Evolutionary conservation across 2,113 vertebrate genomes (phyloP).

Genomic region (Thomomys bottae): DNA sequence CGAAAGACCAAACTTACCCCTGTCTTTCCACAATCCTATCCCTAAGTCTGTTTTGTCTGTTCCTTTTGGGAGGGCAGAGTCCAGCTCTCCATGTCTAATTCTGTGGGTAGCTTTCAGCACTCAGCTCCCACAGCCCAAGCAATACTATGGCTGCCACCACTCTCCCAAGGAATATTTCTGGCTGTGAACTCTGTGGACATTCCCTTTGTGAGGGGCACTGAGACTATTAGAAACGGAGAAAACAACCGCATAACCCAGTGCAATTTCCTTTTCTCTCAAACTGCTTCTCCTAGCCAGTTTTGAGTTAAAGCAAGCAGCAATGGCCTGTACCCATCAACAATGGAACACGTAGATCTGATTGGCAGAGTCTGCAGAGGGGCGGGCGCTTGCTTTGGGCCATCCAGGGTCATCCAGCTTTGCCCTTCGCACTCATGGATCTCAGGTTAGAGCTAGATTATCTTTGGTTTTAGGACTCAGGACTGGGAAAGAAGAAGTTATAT

Average conservation of each 20-base stretch:
- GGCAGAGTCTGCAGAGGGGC: neutral
- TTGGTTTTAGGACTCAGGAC: neutral
- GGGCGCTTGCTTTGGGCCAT: neutral
- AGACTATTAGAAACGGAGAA: neutral
- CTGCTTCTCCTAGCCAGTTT: neutral
- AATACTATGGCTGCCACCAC: neutral
- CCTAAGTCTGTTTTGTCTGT: conserved; percentile 12
- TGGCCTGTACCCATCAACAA: too few relatives aligned
- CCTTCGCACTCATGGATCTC: neutral
- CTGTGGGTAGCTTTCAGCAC: neutral
- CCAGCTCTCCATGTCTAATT: neutral
- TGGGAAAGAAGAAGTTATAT: neutral
- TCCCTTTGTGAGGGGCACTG: neutral
- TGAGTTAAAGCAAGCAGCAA: neutral
- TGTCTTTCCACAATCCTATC: neutral
- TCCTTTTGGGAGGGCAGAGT: neutral
- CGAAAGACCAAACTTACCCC: neutral
- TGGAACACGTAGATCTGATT: neutral
- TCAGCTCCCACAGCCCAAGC: neutral
- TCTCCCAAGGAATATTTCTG: neutral
- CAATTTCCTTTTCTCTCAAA: neutral
- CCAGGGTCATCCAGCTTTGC: neutral
- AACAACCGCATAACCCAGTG: neutral
- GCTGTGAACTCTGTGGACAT: neutral
- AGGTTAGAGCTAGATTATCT: neutral